phyloP scores from a whole-genome alignment of 2,113 vertebrate species.

The Burhinus bistriatus region DNA sequence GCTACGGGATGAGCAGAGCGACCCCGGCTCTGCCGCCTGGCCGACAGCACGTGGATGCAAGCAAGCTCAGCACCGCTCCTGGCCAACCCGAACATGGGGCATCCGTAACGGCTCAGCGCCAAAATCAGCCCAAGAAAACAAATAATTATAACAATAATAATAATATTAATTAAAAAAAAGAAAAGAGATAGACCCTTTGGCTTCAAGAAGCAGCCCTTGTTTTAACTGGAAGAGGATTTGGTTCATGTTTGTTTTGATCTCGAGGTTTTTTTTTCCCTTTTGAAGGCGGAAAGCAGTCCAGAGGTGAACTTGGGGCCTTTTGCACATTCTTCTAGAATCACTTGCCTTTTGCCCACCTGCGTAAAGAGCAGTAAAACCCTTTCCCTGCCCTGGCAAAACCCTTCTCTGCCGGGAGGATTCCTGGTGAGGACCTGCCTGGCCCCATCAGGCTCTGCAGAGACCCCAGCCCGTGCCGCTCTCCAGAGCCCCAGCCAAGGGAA shows the following conservation, averaged over 20 bases:
- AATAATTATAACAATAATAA: not conserved
- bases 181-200: not conserved
- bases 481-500: not conserved
- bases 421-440: not conserved
- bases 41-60: not conserved
- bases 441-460: no score
- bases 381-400: not conserved
- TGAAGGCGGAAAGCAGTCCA: not conserved
- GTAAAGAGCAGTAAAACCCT: not conserved
- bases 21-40: not conserved
- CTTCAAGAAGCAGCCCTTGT: conserved; percentile 25
- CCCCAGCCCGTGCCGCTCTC: rapidly evolving
- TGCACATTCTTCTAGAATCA: not conserved
- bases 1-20: rapidly evolving
- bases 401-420: not conserved
- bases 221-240: conserved; percentile 39
- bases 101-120: rapidly evolving
- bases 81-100: not conserved
- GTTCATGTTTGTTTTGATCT: not conserved
- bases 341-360: not conserved
- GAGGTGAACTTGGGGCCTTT: not conserved
- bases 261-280: not conserved
- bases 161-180: not conserved
- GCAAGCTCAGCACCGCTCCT: not conserved
- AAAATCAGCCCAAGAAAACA: not conserved